Conservation (phyloP, 2,113 vertebrate genomes). For the Ptilonorhynchus violaceus region DNA sequence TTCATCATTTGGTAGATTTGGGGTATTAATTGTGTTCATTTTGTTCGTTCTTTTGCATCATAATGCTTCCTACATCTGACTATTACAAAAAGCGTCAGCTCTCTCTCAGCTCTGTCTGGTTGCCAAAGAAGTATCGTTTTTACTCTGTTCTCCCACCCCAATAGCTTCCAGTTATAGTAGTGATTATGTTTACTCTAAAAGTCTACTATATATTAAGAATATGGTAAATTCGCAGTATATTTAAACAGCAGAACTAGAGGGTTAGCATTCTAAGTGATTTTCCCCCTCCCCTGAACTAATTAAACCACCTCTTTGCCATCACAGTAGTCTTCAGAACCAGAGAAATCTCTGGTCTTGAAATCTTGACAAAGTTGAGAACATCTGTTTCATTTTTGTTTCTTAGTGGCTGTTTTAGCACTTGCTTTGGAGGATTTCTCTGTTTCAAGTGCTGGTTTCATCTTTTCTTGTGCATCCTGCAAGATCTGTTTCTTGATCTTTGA, state of each 20-base stretch:
- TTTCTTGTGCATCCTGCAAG: rapidly evolving
- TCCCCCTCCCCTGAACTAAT: neutral
- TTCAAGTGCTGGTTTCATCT: neutral
- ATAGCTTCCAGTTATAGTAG: neutral
- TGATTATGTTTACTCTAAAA: neutral
- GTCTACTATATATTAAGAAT: neutral
- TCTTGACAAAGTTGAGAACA: neutral
- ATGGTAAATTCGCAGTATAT: no score
- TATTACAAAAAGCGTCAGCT: neutral
- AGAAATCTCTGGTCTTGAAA: neutral
- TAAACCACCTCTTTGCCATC: neutral
- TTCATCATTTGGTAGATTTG: neutral
- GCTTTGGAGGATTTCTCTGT: neutral
- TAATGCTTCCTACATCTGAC: neutral
- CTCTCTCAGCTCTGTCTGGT: neutral
- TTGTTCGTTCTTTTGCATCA: neutral
- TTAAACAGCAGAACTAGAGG: neutral
- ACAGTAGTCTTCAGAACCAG: neutral
- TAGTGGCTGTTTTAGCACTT: neutral
- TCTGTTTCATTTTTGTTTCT: neutral
- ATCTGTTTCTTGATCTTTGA: neutral
- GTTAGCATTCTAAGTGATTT: neutral
- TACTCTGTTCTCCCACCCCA: neutral
- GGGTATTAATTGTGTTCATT: neutral
- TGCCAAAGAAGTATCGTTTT: neutral